A percentile compares a stretch with the other conserved stretches of the same genome.
Evolutionary conservation across 2,888 invertebrate genomes (phyloP).

Genomic region (Caradrina kadenii): DNA sequence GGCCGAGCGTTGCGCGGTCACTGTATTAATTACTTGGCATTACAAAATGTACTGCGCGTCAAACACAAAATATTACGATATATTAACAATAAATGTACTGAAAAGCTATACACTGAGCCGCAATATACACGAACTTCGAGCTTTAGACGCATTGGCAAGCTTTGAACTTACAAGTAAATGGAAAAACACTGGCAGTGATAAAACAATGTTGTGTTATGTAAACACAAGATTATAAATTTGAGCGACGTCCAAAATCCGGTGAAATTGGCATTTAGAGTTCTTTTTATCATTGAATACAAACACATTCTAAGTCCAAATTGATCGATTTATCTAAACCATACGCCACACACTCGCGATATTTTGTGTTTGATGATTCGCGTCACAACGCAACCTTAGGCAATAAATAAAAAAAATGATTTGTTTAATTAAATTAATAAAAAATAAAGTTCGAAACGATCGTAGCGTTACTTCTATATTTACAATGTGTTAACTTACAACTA

Average conservation of each 20-base stretch:
- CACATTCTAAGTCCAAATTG: conserved; percentile 18
- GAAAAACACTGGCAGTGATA: conserved; percentile 71
- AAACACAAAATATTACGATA: conserved; percentile 67
- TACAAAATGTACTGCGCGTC: conserved; percentile 65
- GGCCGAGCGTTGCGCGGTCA: conserved; percentile 65
- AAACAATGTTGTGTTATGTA: conserved; percentile 38
- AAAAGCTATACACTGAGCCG: conserved; percentile 23
- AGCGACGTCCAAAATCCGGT: conserved; percentile 51
- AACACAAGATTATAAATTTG: conserved; percentile 47
- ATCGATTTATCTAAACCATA: conserved; percentile 18
- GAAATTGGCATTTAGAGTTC: conserved; percentile 39
- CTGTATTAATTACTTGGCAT: conserved; percentile 68
- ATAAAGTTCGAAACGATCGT: conserved; percentile 85
- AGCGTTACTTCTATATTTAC: conserved; percentile 87
- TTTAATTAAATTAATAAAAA: conserved; percentile 87
- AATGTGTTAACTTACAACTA: conserved; percentile 85
- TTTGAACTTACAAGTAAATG: conserved; percentile 62
- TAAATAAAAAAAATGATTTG: conserved; percentile 82
- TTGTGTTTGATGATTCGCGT: conserved; percentile 59
- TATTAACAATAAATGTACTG: conserved; percentile 38
- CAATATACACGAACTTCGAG: conserved; percentile 39
- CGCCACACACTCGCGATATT: conserved; percentile 46
- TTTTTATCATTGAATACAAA: conserved; percentile 8
- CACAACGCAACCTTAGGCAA: conserved; percentile 79
- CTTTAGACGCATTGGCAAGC: conserved; percentile 61